Base-by-base conservation (phyloP, 2,888 invertebrate genomes). In the Lapara coniferarum region DNA sequence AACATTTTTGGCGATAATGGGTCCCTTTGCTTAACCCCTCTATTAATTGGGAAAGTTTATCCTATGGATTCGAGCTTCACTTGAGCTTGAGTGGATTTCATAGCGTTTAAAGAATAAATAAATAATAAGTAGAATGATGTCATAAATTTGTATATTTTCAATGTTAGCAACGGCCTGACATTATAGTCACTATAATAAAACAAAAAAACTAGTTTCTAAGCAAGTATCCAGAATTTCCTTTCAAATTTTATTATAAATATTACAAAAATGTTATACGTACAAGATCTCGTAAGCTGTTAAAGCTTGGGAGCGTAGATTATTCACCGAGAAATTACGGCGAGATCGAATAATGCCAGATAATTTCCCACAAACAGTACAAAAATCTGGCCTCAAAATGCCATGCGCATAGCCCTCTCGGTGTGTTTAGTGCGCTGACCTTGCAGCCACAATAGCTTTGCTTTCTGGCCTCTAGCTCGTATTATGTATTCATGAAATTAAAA, bases 341-440 rank as follows among this genome's bases (percentile, higher is more conserved):
- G 19, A 53, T 25, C 44, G 51, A 37, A 58, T 69, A 73, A 70
- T 75, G 72, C 70, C 56, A 72, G 66, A 72, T 52, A 68, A 77
- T 77, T 85, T 85, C 81, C 78, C 83, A 85, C 82, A 81, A 78
- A 76, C 73, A 72, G 75, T 73, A 80, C 75, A 83, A 84, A 84
- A 82, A 82, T 82, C 80, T 82, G 89, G 84, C 86, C 85, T 87
- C 81, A 86, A 85, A 88, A 85, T 84, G 75, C 80, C 80, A 80
- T 75, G 82, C 80, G 77, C 78, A 79, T 79, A 81, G 78, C 78
- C 81, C 83, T 81, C 80, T 82, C 81, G 80, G 79, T 78, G 78
- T 79, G 75, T 77, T 71, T 75, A 80, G 89, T 87, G 77, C 89
- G 85, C 87, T 89, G 90, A 92, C 91, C 91, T 92, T 92, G 91